Base-by-base conservation (phyloP, 2,888 invertebrate genomes). In the Horisme vitalbata region DNA sequence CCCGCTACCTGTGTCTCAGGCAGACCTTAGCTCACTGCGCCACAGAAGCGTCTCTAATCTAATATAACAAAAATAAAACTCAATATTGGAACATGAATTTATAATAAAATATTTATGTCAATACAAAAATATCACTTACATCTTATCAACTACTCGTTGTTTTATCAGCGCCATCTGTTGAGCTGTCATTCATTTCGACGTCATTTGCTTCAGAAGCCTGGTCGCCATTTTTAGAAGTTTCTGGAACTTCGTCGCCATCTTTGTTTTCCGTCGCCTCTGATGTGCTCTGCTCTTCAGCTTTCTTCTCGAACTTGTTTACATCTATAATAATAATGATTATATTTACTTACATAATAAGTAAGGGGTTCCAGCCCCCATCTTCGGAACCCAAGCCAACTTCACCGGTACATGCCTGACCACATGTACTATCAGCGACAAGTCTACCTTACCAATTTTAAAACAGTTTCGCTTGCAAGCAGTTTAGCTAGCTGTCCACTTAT, bases 271-370 rank as follows among this genome's bases (percentile, higher is more conserved):
- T 68, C 66, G 68, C 73, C 2, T 82, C 82, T 3, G 91, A 83
- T 1, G 83, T 90, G 11, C 6, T 34, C 43, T 0, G 36, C 15
- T 47, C 74, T 1, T 83, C 82, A 1, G 91, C 83, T 1, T 83
- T 90, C 69, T 93, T 93, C 71, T 94, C 93, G 68, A 95, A 95
- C 78, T 95, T 94, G 65, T 94, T 94, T 23, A 92, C 87, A 65
- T 93, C 94, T 94, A 73, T 10, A 83, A 32, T 55, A 55, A 55
- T 11, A 35, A 30, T 11, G 24, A 2, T 10, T 10, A 10, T 30
- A n/a, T 30, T 11, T n/a, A 27, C 11, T n/a, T 10, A 4, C 2
- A 20, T 41, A 41, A n/a, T n/a, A n/a, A n/a, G n/a, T n/a, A n/a
- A n/a, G n/a, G n/a, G n/a, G n/a, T n/a, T n/a, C n/a, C n/a, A n/a